Base-by-base conservation (phyloP, 2,797 vertebrate species). In the Gymnothorax javanicus region DNA sequence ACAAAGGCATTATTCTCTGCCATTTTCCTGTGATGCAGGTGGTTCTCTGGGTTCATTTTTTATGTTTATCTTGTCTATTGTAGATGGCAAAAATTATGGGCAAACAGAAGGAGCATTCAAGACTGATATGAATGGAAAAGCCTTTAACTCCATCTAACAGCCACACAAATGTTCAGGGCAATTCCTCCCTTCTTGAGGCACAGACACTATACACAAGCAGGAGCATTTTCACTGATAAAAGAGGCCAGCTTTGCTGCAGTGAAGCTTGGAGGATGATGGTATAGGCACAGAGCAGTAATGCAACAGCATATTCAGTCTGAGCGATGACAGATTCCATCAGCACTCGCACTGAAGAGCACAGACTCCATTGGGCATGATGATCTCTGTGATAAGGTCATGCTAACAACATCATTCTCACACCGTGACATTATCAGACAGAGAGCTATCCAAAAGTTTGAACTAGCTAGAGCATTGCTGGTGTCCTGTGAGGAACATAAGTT, bases 1-100 rank as follows among this genome's bases (percentile, higher is more conserved):
- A 79, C 75, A 79, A 79, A 79, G 75, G 15, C 43, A 52, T 54
- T 79, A 79, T 79, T 79, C 75, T 50, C 75, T 50, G 75, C 17
- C 15, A 79, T 52, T 79, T 50, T 17, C 43, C 71, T 79, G 17
- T 79, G 75, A 23, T 79, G 75, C 75, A 79, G 75, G 75, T 79
- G 75, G 75, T 27, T 52, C 43, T 20, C 17, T 50, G 75, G 17
- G 75, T 23, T 20, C 23, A 12, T 15, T 52, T 79, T 79, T 54
- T 50, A 79, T 79, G 1, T 3, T 75, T 75, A 75, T 43, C 6
- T 52, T 43, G 6, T 8, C 43, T 23, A 50, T 50, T 79, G 75
- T 33, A 79, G 75, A 33, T 20, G 43, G 20, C 33, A 50, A 79
- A 52, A 17, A 79, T 73, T 33, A 25, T 73, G 15, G 52, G 50